Base-by-base conservation (phyloP, 2,888 invertebrate genomes). In the Perdita meconis region DNA sequence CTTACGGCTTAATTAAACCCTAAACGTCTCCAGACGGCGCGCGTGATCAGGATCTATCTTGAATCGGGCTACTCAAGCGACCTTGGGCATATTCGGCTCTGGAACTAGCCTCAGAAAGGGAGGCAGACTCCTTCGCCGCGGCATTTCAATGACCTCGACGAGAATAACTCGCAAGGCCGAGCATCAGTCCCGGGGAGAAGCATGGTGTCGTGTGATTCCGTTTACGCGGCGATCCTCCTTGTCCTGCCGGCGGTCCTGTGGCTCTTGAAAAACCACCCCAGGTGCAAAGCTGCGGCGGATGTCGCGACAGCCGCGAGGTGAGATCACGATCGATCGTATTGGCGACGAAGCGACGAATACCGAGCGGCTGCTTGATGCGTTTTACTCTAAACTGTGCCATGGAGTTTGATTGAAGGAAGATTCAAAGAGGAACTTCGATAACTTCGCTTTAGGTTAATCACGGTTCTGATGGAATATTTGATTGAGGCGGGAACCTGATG, bases 171-270 rank as follows among this genome's bases (percentile, higher is more conserved):
- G 12, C 84, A 84, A 85, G 83, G 84, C 61, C 81, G 80, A 65
- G 67, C 69, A 74, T 71, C 68, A 63, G 74, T 55, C 59, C 22
- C 36, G 42, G 51, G 51, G 63, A 60, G 55, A 78, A 81, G 50
- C 66, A 85, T 81, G 87, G 74, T 83, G 81, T 75, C 83, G 60
- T 77, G 76, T 65, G 78, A 78, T 34, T 82, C 79, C 57, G 60
- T 84, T 74, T 86, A 83, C 61, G 80, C 63, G 50, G 50, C 77
- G 59, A 50, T 80, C 51, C 24, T 86, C 64, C 72, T 89, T 44
- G 72, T 86, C 63, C 67, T 87, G 68, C 81, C 87, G 38, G 59
- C 85, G 50, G 66, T 87, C 47, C 66, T 88, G 8, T 87, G 87
- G 83, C 42, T 86, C 34, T 51, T 83, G 10, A 80, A 78, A 24